Base-by-base conservation (phyloP, 2,113 vertebrate genomes). In the Eurypyga helias region DNA sequence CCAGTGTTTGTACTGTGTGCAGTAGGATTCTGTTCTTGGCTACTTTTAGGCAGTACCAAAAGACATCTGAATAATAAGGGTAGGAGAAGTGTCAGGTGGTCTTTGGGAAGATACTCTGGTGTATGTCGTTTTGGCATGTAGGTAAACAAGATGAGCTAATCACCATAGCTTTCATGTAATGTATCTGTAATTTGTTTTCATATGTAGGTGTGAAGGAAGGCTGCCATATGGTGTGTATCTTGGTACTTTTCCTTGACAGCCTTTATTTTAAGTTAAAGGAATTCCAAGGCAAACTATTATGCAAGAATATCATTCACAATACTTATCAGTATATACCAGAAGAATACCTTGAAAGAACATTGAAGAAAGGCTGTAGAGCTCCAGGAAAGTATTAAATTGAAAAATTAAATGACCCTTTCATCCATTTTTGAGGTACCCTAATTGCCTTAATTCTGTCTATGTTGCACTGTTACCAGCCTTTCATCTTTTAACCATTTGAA, bases 61-160 rank as follows among this genome's bases (percentile, higher is more conserved):
- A 86, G 36, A 76, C 66, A 49, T 34, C 46, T 75, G 48, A 81
- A 26, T 72, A 71, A 34, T 21, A 43, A 73, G 71, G 43, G 33
- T 20, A 62, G 43, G 60, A 80, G 28, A 83, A 93, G 36, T 58
- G 58, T 95, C 67, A 31, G 61, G 75, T 91, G 69, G 34, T 92
- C 88, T 86, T 87, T 64, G 72, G 86, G 76, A 94, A 90, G 67
- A 48, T 41, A 19, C 38, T 93, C 81, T 20, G 66, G 75, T 94
- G 55, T 86, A 55, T 67, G 25, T 55, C 14, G 4, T 80, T 93
- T 91, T 96, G 90, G 60, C 93, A 92, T 94, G 90, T 95, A 97
- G 85, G 93, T 96, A 97, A 96, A 95, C 92, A 97, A 95, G 84
- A 94, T 83, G 33, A 83, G 60, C 88, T 96, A 89, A 96, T 94